Base-by-base conservation (phyloP, 2,113 vertebrate species). In the Mastomys coucha region DNA sequence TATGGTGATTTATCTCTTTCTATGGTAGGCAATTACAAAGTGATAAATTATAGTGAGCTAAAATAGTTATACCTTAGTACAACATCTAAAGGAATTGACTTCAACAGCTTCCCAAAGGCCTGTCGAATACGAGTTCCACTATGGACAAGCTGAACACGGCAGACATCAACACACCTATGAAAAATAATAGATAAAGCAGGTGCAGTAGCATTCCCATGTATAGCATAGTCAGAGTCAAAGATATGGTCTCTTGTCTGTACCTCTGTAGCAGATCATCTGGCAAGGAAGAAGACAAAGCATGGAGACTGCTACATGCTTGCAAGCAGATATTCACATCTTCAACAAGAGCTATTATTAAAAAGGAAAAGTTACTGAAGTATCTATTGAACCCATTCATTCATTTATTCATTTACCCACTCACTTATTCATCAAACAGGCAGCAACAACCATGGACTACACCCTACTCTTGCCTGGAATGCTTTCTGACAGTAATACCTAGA, bases 101-200 rank as follows among this genome's bases (percentile, higher is more conserved):
- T 99, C 89, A 99, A 98, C 26, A 99, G 99, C 96, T 99, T 99
- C 69, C 99, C 99, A 93, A 99, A 99, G 70, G 99, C 99, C 97
- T 99, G 99, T 89, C 99, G 99, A 81, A 99, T 99, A 93, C 99
- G 98, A 96, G 99, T 99, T 39, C 99, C 98, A 0, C 99, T 99
- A 60, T 99, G 99, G 17, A 99, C 99, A 31, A 99, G 96, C 5
- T 99, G 99, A 77, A 99, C 99, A 89, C 99, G 99, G 98, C 99
- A 99, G 92, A 99, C 99, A 88, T 99, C 99, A 88, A 99, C 99
- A 98, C 99, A 99, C 96, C 99, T 99, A 97, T 7, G 75, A 93
- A 95, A 94, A 92, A 36, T 42, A 96, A 94, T 0, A 73, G 49
- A 80, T 14, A 33, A 93, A 39, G 19, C 2, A 89, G 22, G 1